Conservation (phyloP, 2,888 invertebrate species). For the Neria commutata region DNA sequence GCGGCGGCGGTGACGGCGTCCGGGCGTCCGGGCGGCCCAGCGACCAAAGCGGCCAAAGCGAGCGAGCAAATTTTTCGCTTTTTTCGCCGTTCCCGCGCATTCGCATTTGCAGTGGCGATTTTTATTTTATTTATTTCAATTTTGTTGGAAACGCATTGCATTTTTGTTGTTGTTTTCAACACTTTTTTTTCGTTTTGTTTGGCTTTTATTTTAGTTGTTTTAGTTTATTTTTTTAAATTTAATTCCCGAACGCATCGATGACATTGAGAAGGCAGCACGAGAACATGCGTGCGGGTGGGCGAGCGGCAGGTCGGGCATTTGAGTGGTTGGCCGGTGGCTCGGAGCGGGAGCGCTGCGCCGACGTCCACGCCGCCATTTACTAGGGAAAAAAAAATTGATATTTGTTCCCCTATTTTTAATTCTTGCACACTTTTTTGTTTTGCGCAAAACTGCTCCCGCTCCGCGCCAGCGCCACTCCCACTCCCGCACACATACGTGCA, state of each 20-base stretch:
- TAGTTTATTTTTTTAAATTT: conserved; percentile 14
- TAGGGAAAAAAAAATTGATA: conserved; percentile 39
- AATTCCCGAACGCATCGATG: conserved; percentile 35
- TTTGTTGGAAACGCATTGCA: neutral
- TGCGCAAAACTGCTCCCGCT: neutral
- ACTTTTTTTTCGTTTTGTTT: no score
- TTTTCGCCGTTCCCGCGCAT: neutral
- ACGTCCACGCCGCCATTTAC: conserved; percentile 22
- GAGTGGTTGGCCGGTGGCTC: neutral
- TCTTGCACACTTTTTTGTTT: conserved; percentile 7
- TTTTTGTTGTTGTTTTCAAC: no score
- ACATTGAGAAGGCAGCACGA: conserved; percentile 38
- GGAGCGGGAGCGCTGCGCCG: conserved; percentile 27
- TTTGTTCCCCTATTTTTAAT: conserved; percentile 54
- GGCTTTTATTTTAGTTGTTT: conserved; percentile 8
- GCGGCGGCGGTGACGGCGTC: conserved; percentile 13
- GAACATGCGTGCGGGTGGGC: conserved; percentile 17
- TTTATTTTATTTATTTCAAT: neutral
- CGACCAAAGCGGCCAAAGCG: conserved; percentile 3
- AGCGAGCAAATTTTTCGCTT: conserved; percentile 4
- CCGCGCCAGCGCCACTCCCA: neutral
- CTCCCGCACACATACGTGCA: conserved; percentile 4
- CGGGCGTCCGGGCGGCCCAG: conserved; percentile 7
- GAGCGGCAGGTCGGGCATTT: no score
- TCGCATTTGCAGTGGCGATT: conserved; percentile 1